Conservation (phyloP, 1,140 invertebrate species). For the Diorhabda sublineata region DNA sequence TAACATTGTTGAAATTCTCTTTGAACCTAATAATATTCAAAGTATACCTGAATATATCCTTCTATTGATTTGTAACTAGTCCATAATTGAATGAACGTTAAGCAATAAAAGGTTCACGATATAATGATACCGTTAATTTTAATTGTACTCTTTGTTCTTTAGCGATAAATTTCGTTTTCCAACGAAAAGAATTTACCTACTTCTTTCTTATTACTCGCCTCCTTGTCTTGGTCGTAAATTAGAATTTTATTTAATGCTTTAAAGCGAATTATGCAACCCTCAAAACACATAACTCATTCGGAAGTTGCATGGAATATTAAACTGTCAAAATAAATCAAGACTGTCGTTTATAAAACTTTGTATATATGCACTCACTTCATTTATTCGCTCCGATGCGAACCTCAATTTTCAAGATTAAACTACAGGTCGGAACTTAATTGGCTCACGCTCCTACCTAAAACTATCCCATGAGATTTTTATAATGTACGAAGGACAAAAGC, state of each 20-base stretch:
- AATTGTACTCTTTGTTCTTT: no score
- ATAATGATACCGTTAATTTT: no score
- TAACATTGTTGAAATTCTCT: no score
- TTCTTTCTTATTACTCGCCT: background rate
- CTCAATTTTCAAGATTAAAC: constrained; percentile 1
- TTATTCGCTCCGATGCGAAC: background rate
- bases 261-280: background rate
- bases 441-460: background rate
- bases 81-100: no score
- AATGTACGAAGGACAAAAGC: background rate
- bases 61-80: no score
- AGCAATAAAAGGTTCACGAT: no score
- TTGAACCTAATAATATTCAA: no score
- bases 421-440: constrained; percentile 1
- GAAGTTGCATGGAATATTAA: constrained; percentile 2
- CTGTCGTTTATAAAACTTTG: constrained; percentile 1
- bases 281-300: constrained; percentile 2
- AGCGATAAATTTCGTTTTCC: no score
- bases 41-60: no score
- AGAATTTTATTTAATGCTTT: constrained; percentile 1
- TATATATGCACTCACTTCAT: constrained; percentile 2
- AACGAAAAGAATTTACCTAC: no score
- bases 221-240: background rate
- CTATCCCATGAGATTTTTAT: background rate
- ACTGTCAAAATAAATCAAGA: constrained; percentile 2